phyloP scores from a whole-genome alignment of 2,113 vertebrate species.

The Mesoclemmys tuberculata region DNA sequence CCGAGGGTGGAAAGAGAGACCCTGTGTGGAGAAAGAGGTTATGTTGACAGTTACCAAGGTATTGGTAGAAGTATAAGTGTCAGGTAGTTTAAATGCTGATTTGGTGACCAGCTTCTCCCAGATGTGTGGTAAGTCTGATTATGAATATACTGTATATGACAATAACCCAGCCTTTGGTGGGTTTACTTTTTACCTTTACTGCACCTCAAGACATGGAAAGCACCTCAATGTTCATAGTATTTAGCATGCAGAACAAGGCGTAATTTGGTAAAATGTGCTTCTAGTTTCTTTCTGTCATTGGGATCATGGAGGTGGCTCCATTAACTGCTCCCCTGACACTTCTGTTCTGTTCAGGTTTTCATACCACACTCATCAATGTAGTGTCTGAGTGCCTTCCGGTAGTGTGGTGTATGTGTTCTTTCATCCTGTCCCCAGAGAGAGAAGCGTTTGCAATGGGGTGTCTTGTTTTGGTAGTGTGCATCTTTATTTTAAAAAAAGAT shows the following conservation, averaged over 20 bases:
- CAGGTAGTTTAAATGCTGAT: not conserved
- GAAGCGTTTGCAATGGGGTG: not conserved
- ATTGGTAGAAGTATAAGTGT: not conserved
- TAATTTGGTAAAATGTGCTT: not conserved
- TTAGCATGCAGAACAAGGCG: not conserved
- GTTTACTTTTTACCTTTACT: not conserved
- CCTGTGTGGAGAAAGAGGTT: not conserved
- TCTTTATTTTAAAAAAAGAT: too few relatives aligned
- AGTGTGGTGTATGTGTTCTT: not conserved
- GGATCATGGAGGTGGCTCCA: not conserved
- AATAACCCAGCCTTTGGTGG: not conserved
- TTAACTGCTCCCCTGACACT: not conserved
- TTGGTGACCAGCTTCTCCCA: not conserved
- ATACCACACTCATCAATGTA: not conserved
- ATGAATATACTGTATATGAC: not conserved
- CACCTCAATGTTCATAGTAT: not conserved
- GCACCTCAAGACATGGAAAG: not conserved
- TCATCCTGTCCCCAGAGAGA: not conserved
- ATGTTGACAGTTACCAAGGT: not conserved
- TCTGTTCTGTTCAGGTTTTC: not conserved
- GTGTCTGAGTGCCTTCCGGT: not conserved
- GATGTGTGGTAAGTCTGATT: not conserved
- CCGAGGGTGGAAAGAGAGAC: not conserved
- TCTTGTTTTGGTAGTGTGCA: not conserved
- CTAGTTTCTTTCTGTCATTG: too few relatives aligned